These are phyloP conservation scores for Falco peregrinus DNA, from an alignment of 2,797 vertebrate genomes.

Conservation along the genomic window DNA sequence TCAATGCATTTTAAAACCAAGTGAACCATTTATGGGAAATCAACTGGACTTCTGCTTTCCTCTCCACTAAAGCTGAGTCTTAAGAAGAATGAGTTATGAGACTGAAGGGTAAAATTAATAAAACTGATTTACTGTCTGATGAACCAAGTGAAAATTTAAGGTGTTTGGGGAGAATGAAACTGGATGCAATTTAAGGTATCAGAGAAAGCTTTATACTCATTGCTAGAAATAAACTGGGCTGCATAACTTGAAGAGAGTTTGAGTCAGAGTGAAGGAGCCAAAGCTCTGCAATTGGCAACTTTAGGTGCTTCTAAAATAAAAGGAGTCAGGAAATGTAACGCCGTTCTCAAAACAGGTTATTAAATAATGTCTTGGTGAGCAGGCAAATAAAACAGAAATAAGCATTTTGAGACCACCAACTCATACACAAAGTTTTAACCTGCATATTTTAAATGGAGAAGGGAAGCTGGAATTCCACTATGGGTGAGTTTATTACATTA, in stretches of 20 bases:
- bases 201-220: not conserved
- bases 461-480: not conserved
- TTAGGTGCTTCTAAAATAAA: not conserved
- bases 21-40: not conserved
- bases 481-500: not conserved
- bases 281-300: not conserved
- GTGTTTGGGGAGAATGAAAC: not conserved
- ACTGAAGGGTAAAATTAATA: not conserved
- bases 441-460: not conserved
- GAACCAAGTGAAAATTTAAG: not conserved
- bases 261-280: not conserved
- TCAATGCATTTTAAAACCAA: not conserved
- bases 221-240: not conserved
- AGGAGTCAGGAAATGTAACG: not conserved
- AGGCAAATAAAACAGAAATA: not conserved
- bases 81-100: not conserved
- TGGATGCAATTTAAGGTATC: not conserved
- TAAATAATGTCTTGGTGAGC: not conserved
- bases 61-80: not conserved
- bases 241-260: not conserved
- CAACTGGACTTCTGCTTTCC: not conserved
- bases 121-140: not conserved
- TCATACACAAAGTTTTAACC: not conserved
- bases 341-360: not conserved
- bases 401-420: not conserved